Conservation (phyloP, 2,888 invertebrate species). For the Aplocera efformata region DNA sequence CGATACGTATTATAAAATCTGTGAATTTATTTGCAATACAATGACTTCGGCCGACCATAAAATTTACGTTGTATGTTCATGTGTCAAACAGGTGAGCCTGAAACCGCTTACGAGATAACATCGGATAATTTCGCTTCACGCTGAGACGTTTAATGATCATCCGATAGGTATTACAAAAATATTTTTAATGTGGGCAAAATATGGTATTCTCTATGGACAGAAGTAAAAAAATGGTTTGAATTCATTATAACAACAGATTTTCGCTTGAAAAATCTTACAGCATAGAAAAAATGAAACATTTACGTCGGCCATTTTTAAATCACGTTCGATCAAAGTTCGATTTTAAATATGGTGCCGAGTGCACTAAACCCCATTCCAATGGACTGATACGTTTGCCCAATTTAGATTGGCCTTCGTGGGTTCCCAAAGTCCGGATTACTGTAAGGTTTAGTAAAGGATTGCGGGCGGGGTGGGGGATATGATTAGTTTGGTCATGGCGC, state of each 20-base stretch:
- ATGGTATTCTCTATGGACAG: no score
- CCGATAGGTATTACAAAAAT: no score
- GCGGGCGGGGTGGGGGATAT: constrained; percentile 46
- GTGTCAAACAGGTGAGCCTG: constrained; percentile 65
- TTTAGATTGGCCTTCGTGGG: constrained; percentile 41
- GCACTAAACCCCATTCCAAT: constrained; percentile 69
- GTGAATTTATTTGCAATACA: constrained; percentile 60
- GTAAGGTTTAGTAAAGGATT: constrained; percentile 29
- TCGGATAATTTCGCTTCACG: constrained; percentile 56
- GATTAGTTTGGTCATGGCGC: constrained; percentile 42
- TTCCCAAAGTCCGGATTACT: constrained; percentile 36
- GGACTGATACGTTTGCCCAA: constrained; percentile 55
- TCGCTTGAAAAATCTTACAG: no score
- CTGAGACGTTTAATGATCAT: constrained; percentile 54
- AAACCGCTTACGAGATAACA: constrained; percentile 49
- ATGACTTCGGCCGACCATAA: constrained; percentile 57
- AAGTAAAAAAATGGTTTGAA: no score
- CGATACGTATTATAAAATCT: constrained; percentile 65
- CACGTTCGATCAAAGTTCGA: constrained; percentile 59
- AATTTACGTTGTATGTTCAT: constrained; percentile 55
- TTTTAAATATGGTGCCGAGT: constrained; percentile 73
- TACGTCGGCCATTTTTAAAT: constrained; percentile 63
- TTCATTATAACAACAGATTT: no score
- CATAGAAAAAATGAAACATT: constrained; percentile 29
- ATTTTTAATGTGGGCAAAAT: no score